Conservation (phyloP, 1,140 invertebrate species). For the Trachelipus rathkii region DNA sequence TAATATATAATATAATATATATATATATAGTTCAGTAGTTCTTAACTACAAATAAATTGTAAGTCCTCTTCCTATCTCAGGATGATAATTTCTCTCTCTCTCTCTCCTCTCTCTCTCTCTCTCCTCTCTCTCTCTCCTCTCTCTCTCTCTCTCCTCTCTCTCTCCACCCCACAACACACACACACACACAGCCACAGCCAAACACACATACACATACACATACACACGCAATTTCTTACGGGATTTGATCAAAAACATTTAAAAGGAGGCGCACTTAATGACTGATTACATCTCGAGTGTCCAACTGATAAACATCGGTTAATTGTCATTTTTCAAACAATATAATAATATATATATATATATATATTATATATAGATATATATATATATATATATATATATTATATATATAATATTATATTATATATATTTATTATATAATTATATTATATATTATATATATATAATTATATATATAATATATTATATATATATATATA, state of each 20-base stretch:
- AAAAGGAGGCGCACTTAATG: not conserved
- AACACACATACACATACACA: not conserved
- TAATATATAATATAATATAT: too few species aligned
- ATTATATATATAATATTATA: conserved; percentile 4
- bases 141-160: not conserved
- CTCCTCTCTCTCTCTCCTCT: not conserved
- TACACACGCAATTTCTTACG: not conserved
- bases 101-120: not conserved
- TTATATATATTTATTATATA: not conserved
- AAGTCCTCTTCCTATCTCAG: too few species aligned
- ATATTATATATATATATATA: conserved; percentile 14
- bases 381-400: conserved; percentile 15
- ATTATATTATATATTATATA: not conserved
- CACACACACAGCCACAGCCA: not conserved
- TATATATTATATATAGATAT: conserved; percentile 8
- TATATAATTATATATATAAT: not conserved
- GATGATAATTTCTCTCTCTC: too few species aligned
- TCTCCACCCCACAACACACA: not conserved
- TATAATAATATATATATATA: not conserved
- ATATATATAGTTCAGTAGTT: too few species aligned
- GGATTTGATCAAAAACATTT: not conserved
- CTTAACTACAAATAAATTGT: too few species aligned
- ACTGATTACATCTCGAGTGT: not conserved
- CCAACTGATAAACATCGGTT: not conserved
- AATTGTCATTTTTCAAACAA: not conserved